Evolutionary conservation across 30 jellyfish, hydroid and myxozoan species (phyloP).

Genomic region (Chrysaora quinquecirrha): DNA sequence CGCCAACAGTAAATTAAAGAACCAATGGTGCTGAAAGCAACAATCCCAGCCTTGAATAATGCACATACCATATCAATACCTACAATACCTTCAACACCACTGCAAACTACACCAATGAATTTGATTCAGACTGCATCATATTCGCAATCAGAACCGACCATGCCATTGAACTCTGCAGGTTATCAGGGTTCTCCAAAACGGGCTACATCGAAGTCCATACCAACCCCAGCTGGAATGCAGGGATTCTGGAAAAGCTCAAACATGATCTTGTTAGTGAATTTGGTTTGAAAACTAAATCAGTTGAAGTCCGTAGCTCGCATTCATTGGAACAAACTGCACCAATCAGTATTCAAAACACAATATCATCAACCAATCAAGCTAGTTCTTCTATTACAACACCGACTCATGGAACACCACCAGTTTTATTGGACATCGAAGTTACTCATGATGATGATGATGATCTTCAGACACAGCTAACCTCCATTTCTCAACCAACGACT

Average conservation of each 20-base stretch:
- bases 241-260: neutral
- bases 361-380: neutral
- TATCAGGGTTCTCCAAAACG: too few species aligned
- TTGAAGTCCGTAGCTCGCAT: too few species aligned
- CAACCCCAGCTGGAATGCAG: neutral
- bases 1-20: too few species aligned
- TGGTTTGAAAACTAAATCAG: neutral
- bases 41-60: too few species aligned
- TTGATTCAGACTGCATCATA: too few species aligned
- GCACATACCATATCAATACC: too few species aligned
- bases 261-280: neutral
- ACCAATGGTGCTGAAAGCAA: too few species aligned
- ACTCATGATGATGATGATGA: constrained; percentile 29
- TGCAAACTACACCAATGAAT: too few species aligned
- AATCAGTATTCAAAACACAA: neutral
- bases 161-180: too few species aligned
- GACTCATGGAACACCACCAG: neutral
- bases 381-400: neutral
- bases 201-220: too few species aligned
- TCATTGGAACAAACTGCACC: neutral
- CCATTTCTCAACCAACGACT: neutral
- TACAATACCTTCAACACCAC: too few species aligned
- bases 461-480: constrained; percentile 7
- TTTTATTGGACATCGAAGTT: neutral
- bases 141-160: too few species aligned